phyloP scores from a whole-genome alignment of 2,113 vertebrate genomes.

The Gopherus flavomarginatus region DNA sequence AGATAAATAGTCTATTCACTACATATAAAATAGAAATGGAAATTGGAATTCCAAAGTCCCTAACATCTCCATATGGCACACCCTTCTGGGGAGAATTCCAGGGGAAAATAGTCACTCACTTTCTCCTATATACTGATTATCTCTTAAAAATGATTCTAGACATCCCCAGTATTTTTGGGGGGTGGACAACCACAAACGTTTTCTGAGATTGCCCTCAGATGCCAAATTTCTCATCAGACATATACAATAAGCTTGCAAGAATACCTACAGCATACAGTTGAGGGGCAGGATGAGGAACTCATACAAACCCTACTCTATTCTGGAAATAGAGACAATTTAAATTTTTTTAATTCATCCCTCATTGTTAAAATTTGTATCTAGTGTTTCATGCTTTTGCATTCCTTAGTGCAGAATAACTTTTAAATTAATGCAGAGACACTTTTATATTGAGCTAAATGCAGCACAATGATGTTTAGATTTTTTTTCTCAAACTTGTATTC shows the following conservation, averaged over 20 bases:
- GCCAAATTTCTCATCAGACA: accelerated
- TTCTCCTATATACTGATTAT: not conserved
- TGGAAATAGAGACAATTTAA: not conserved
- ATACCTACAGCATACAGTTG: not conserved
- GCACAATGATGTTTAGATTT: not conserved
- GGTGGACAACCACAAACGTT: not conserved
- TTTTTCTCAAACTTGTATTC: not conserved
- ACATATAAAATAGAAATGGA: not conserved
- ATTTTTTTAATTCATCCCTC: not conserved
- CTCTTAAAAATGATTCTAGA: not conserved
- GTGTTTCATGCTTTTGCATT: not conserved
- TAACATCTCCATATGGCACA: not conserved
- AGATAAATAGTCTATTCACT: not conserved
- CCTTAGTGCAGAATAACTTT: not conserved
- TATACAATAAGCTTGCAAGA: not conserved
- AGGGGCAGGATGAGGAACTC: not conserved
- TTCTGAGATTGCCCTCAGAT: not conserved
- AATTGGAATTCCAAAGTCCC: not conserved
- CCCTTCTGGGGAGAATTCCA: not conserved
- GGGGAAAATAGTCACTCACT: not conserved
- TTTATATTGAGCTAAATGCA: not conserved
- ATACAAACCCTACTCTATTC: not conserved
- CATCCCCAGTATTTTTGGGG: not conserved
- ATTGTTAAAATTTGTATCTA: not conserved
- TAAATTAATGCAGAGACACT: not conserved